Evolutionary conservation across 2,113 vertebrate species (phyloP).

Genomic region (Scortum barcoo): DNA sequence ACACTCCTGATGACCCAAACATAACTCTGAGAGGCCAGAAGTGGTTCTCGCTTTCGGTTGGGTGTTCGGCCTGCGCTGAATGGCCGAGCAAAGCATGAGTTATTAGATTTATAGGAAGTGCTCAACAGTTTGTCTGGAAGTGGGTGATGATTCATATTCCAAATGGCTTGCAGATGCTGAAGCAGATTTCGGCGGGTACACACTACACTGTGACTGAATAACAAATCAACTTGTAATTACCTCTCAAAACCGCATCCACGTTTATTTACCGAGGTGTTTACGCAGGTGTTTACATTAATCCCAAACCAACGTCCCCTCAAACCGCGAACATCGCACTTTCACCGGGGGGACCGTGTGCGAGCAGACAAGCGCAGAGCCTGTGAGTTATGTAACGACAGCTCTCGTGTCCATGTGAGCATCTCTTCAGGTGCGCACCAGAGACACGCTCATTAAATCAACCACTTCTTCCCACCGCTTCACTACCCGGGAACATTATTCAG

Average conservation of each 20-base stretch:
- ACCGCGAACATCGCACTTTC: conserved; percentile 37
- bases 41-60: conserved; percentile 40
- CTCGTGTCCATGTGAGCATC: conserved; percentile 12
- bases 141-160: conserved; percentile 72
- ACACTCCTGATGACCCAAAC: conserved; percentile 45
- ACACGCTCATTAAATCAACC: conserved; percentile 49
- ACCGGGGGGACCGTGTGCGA: neutral
- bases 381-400: conserved; percentile 1
- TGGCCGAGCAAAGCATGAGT: conserved; percentile 46
- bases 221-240: conserved; percentile 63
- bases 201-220: conserved; percentile 39
- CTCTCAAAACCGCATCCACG: conserved; percentile 60
- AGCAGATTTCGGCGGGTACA: conserved; percentile 50
- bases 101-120: conserved; percentile 71
- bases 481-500: conserved; percentile 43
- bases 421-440: conserved; percentile 41
- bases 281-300: conserved; percentile 42
- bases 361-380: conserved; percentile 9
- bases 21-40: conserved; percentile 22
- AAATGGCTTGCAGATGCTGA: conserved; percentile 73
- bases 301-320: conserved; percentile 30
- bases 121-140: conserved; percentile 68
- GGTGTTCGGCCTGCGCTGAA: conserved; percentile 29
- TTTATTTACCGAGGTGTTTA: conserved; percentile 63
- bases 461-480: conserved; percentile 15